Evolutionary conservation across 2,113 vertebrate genomes (phyloP).

Genomic region (Tachysurus fulvidraco): DNA sequence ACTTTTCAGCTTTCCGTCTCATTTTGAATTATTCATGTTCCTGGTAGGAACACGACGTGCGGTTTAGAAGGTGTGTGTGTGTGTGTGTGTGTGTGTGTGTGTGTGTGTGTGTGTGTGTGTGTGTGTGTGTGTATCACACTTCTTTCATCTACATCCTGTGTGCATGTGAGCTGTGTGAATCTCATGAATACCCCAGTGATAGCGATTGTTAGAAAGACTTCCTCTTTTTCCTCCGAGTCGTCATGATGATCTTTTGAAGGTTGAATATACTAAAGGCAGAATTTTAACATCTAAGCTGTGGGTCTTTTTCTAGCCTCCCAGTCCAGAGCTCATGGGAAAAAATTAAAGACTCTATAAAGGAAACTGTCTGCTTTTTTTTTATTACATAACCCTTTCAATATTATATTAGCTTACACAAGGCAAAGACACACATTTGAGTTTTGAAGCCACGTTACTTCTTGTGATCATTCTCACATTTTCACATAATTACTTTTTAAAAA

Average conservation of each 20-base stretch:
- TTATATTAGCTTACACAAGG: neutral
- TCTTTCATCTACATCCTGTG: conserved; percentile 50
- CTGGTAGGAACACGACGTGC: conserved; percentile 35
- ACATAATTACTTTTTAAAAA: neutral
- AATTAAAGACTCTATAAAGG: neutral
- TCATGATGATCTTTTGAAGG: neutral
- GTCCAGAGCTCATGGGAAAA: neutral
- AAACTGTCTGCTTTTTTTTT: neutral
- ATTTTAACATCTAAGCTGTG: neutral
- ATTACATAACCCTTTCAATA: neutral
- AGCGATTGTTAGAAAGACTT: neutral
- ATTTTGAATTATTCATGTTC: conserved; percentile 53
- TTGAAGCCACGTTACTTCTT: neutral
- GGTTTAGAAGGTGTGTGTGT: conserved; percentile 32
- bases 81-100: neutral
- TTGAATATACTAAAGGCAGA: neutral
- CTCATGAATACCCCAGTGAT: conserved; percentile 26
- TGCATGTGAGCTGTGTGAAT: conserved; percentile 32
- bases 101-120: neutral
- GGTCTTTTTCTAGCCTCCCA: neutral
- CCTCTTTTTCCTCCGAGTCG: neutral
- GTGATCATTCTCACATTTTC: neutral
- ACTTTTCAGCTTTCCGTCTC: conserved; percentile 34
- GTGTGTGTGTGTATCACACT: conserved; percentile 5
- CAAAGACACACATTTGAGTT: neutral